These are phyloP conservation scores for Trididemnum nubilum DNA, from an alignment of 23 tunicate species.

Conservation along the genomic window DNA sequence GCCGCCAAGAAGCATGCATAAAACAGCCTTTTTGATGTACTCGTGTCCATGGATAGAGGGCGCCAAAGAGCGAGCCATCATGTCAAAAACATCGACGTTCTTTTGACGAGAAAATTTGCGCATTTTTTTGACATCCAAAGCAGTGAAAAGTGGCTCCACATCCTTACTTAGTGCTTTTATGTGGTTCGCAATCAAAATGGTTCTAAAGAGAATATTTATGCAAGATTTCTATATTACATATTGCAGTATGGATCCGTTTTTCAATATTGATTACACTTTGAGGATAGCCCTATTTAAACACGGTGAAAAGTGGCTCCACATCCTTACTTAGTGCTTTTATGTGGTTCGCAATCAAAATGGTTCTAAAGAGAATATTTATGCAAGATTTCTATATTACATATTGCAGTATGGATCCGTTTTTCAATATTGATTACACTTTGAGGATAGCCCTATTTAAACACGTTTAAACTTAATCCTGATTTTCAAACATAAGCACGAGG, in stretches of 20 bases:
- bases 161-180: constrained; percentile 88
- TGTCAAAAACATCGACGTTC: constrained; percentile 68
- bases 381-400: too few relatives aligned
- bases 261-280: too few relatives aligned
- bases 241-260: too few relatives aligned
- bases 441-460: too few relatives aligned
- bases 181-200: constrained; percentile 86
- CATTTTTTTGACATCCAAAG: constrained; percentile 72
- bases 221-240: not conserved
- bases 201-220: constrained; percentile 50
- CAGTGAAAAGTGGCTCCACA: constrained; percentile 66
- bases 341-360: constrained; percentile 86
- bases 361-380: too few relatives aligned
- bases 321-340: constrained; percentile 88
- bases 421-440: too few relatives aligned
- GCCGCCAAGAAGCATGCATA: constrained; percentile 93
- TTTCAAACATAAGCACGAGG: too few relatives aligned
- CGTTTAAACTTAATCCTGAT: too few relatives aligned
- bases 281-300: too few relatives aligned
- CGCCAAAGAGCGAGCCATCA: constrained; percentile 88
- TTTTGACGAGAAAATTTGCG: constrained; percentile 76
- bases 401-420: too few relatives aligned
- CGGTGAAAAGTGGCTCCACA: constrained; percentile 66
- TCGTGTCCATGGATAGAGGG: constrained; percentile 97
- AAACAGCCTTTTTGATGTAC: constrained; percentile 92